phyloP scores from a whole-genome alignment of 1,140 invertebrate species.

The Elymnias hypermnestra region DNA sequence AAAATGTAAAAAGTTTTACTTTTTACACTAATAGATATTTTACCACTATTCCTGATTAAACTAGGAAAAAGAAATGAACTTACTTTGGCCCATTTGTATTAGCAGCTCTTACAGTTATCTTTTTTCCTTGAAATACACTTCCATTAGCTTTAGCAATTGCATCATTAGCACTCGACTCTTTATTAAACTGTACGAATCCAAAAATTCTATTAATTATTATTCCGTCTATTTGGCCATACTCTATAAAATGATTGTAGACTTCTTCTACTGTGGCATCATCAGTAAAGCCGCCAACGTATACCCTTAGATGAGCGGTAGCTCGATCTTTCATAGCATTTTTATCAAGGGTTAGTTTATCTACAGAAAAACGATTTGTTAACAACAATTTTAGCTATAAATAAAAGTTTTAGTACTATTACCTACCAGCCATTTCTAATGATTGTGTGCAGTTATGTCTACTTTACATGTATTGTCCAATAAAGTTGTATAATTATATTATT shows the following conservation, averaged over 20 bases:
- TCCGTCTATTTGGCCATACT: conserved; percentile 83
- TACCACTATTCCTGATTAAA: too few species aligned
- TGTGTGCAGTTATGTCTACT: too few species aligned
- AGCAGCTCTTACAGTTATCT: conserved; percentile 78
- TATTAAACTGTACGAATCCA: conserved; percentile 90
- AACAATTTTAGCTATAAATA: not conserved
- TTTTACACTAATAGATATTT: too few species aligned
- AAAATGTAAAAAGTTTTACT: too few species aligned
- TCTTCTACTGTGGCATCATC: conserved; percentile 81
- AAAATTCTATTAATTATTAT: conserved; percentile 86
- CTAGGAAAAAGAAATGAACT: not conserved
- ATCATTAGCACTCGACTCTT: conserved; percentile 82
- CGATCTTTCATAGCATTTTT: conserved; percentile 80
- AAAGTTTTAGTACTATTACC: not conserved
- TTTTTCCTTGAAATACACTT: conserved; percentile 82
- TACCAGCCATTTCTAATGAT: conserved; percentile 28
- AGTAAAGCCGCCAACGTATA: conserved; percentile 86
- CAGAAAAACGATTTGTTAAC: conserved; percentile 13
- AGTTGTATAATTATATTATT: too few species aligned
- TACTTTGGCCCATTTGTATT: conserved; percentile 45
- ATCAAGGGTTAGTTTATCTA: conserved; percentile 60
- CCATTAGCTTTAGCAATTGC: conserved; percentile 84
- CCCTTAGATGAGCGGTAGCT: conserved; percentile 80
- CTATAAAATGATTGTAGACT: conserved; percentile 84
- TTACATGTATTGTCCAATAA: too few species aligned